Percentiles rank a stretch among this genome's conserved stretches.
phyloP scores from a whole-genome alignment of 2,797 vertebrate genomes.

The Pelodytes ibericus region DNA sequence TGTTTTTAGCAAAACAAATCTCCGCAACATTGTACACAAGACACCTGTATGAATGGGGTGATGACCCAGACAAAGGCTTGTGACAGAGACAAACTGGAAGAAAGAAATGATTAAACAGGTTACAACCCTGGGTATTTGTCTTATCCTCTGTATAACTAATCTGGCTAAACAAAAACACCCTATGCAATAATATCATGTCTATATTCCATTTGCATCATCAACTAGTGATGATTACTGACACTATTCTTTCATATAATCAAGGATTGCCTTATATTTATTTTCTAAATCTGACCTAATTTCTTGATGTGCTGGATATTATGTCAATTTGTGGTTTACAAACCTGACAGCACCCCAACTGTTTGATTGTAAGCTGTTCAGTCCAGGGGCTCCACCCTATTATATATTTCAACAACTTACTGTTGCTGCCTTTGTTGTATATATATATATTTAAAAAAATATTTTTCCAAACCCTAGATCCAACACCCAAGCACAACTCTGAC shows the following conservation, averaged over 20 bases:
- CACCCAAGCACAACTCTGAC: background rate
- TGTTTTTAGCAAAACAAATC: background rate
- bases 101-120: background rate
- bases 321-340: too few relatives aligned
- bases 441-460: background rate
- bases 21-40: background rate
- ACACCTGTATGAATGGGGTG: slow-evolving; percentile 45
- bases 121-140: background rate
- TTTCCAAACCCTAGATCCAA: background rate
- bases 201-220: too few relatives aligned
- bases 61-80: slow-evolving; percentile 20
- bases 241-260: too few relatives aligned
- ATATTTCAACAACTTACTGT: background rate
- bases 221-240: too few relatives aligned
- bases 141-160: too few relatives aligned
- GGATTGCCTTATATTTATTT: too few relatives aligned
- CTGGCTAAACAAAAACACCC: too few relatives aligned
- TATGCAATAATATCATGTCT: too few relatives aligned
- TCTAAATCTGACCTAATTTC: too few relatives aligned
- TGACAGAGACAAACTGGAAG: background rate
- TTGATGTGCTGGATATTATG: too few relatives aligned
- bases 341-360: too few relatives aligned
- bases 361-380: background rate
- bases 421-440: background rate
- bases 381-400: too few relatives aligned